These are phyloP conservation scores for Pediacus dermestoides DNA, from an alignment of 2,888 invertebrate genomes.

Conservation along the genomic window DNA sequence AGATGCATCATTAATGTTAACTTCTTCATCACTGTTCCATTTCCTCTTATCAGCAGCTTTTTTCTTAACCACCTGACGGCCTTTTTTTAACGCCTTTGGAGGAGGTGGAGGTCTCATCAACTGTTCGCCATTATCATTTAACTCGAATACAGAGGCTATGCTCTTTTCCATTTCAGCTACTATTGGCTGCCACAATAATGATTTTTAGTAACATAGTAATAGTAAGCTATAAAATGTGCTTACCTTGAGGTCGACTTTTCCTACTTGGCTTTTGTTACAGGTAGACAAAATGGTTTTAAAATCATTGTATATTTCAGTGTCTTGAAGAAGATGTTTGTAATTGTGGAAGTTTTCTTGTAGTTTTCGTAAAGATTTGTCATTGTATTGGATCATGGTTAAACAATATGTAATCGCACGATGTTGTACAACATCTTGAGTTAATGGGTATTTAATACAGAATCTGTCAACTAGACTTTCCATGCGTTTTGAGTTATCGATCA, in stretches of 20 bases:
- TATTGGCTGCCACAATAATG: constrained; percentile 46
- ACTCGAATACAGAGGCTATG: constrained; percentile 62
- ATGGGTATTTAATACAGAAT: constrained; percentile 79
- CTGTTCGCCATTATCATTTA: constrained; percentile 44
- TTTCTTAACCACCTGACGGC: too few species aligned
- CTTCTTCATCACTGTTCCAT: too few species aligned
- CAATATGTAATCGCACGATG: constrained; percentile 88
- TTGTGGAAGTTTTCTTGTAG: constrained; percentile 73
- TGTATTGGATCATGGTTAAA: constrained; percentile 76
- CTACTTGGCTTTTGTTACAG: constrained; percentile 54
- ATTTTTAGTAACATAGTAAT: not conserved
- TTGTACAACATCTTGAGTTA: constrained; percentile 70
- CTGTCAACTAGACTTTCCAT: constrained; percentile 89
- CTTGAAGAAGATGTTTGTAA: constrained; percentile 72
- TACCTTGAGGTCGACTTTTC: constrained; percentile 51
- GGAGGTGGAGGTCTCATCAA: too few species aligned
- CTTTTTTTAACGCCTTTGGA: too few species aligned
- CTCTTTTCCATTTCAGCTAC: constrained; percentile 66
- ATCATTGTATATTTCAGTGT: constrained; percentile 67
- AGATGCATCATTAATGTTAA: too few species aligned
- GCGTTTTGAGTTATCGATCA: constrained; percentile 79
- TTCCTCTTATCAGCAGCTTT: too few species aligned
- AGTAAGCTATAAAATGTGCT: constrained; percentile 14
- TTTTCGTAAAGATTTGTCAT: constrained; percentile 68
- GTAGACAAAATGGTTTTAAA: constrained; percentile 66